phyloP scores from a whole-genome alignment of 2,888 invertebrate genomes.

The Tiphia femorata region DNA sequence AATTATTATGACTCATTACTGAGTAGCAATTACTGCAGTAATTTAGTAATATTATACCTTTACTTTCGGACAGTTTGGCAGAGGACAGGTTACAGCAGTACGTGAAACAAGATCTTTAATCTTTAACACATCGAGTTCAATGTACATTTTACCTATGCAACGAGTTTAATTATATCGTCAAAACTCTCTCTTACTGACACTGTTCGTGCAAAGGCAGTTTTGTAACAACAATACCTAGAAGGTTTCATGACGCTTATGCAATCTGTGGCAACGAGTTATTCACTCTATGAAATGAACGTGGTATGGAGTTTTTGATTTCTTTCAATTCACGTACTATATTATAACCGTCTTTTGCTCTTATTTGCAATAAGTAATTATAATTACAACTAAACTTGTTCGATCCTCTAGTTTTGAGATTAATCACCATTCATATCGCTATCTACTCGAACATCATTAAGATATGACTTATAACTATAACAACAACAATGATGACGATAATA shows the following conservation, averaged over 20 bases:
- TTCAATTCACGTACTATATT: slow-evolving; percentile 36
- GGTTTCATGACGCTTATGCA: slow-evolving; percentile 7
- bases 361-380: slow-evolving; percentile 39
- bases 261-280: slow-evolving; percentile 2
- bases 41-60: slow-evolving; percentile 38
- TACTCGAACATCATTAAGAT: slow-evolving; percentile 46
- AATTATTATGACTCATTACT: slow-evolving; percentile 30
- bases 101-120: slow-evolving; percentile 28
- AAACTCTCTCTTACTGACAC: slow-evolving; percentile 3
- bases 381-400: slow-evolving; percentile 35
- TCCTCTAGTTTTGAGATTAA: slow-evolving; percentile 35
- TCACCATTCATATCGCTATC: slow-evolving; percentile 37
- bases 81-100: slow-evolving; percentile 40
- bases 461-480: slow-evolving; percentile 46
- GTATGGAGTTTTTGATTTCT: slow-evolving; percentile 31
- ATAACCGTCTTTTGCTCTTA: slow-evolving; percentile 32
- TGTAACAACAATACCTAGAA: slow-evolving; percentile 18
- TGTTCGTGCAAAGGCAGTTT: slow-evolving; percentile 35
- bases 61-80: slow-evolving; percentile 50
- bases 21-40: slow-evolving; percentile 33
- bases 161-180: no score
- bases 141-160: slow-evolving; percentile 19
- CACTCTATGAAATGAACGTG: not conserved
- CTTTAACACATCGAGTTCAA: slow-evolving; percentile 11
- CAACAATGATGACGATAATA: slow-evolving; percentile 46